phyloP scores from a whole-genome alignment of 2,797 vertebrate species.

The Balearica regulorum region DNA sequence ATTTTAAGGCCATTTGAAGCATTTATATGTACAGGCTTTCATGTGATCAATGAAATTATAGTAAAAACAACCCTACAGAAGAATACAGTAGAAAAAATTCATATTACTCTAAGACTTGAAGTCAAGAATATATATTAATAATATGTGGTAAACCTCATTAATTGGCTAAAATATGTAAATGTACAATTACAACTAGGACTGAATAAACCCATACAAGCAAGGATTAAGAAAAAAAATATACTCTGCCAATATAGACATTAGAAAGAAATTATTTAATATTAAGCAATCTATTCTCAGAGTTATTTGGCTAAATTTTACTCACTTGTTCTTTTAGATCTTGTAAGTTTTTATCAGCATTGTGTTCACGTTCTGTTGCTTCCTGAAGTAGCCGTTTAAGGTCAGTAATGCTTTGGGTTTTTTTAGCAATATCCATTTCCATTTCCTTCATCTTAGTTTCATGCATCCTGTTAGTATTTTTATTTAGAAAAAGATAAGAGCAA shows the following conservation, averaged over 20 bases:
- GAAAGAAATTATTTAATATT: background rate
- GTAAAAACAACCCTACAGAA: background rate
- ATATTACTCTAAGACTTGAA: background rate
- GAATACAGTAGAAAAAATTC: background rate
- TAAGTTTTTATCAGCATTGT: slow-evolving; percentile 68
- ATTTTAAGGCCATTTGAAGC: background rate
- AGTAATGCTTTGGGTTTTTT: slow-evolving; percentile 79
- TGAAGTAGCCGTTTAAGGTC: slow-evolving; percentile 82
- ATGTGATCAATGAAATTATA: background rate
- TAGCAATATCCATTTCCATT: slow-evolving; percentile 82
- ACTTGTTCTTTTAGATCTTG: slow-evolving; percentile 84
- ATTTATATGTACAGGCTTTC: background rate
- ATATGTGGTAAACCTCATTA: background rate
- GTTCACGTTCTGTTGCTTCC: slow-evolving; percentile 79
- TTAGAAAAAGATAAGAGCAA: background rate
- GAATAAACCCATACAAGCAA: background rate
- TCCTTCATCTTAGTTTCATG: slow-evolving; percentile 90
- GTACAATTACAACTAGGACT: background rate
- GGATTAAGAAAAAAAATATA: background rate
- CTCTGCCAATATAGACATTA: background rate
- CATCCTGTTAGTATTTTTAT: slow-evolving; percentile 76
- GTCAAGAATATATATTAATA: background rate
- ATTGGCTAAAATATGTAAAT: background rate
- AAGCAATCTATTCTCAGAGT: background rate
- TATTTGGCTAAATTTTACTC: slow-evolving; percentile 33